A percentile compares a stretch with the other conserved stretches of the same genome.
These are phyloP conservation scores for Redunca redunca DNA, from an alignment of 2,113 vertebrate genomes.

Conservation along the genomic window DNA sequence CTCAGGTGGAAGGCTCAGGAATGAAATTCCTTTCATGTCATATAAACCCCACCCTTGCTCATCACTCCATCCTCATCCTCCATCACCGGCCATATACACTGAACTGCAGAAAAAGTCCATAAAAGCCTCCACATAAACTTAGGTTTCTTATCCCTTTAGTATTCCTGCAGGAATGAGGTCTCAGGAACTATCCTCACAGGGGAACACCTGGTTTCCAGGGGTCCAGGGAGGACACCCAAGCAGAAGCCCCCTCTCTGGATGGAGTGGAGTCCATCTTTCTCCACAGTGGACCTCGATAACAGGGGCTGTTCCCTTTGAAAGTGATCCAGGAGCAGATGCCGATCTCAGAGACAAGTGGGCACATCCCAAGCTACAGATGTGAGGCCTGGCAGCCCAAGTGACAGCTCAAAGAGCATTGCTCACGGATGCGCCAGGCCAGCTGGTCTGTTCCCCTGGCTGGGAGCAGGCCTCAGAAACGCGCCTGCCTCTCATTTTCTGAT, in stretches of 20 bases:
- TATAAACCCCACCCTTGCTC: neutral
- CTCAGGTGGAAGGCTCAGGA: neutral
- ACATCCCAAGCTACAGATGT: slow-evolving; percentile 63
- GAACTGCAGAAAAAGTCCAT: neutral
- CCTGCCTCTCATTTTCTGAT: slow-evolving; percentile 56
- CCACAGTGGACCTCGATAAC: neutral
- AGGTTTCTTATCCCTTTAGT: neutral
- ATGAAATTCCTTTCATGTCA: neutral
- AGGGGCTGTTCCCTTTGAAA: slow-evolving; percentile 50
- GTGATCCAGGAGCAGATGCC: slow-evolving; percentile 70
- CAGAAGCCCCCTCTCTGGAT: neutral
- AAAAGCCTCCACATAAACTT: neutral
- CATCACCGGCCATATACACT: neutral
- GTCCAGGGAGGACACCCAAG: neutral
- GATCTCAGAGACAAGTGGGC: slow-evolving; percentile 66
- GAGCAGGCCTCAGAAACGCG: slow-evolving; percentile 35
- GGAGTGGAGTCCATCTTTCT: neutral
- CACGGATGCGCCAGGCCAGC: slow-evolving; percentile 45
- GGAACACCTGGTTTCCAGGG: neutral
- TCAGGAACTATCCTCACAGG: neutral
- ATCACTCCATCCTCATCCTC: neutral
- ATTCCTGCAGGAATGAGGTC: neutral
- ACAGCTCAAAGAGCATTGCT: slow-evolving; percentile 60
- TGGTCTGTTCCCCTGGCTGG: slow-evolving; percentile 44
- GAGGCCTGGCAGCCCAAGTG: slow-evolving; percentile 28